Evolutionary conservation across 1,140 invertebrate genomes (phyloP), one percentile per base, ranked within the genome.

Genomic region (Trachymyrmex septentrionalis): DNA sequence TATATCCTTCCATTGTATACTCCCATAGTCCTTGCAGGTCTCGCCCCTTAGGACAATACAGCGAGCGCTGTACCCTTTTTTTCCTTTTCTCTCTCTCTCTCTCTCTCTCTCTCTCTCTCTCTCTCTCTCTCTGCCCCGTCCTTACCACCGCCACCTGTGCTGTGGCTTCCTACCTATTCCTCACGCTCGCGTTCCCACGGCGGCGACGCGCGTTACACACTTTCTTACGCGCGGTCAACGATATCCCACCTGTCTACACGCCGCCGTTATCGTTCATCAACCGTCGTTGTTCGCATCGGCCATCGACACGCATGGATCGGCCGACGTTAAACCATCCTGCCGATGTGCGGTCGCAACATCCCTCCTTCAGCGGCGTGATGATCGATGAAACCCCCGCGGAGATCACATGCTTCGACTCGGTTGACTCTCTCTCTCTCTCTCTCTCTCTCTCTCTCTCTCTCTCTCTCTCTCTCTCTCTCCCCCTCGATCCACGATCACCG

Each of bases 281-380:
- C 30, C 64, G 64, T 59, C 55, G 24, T 63, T 14, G 24, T 63
- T 63, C 24, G 24, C 59, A 27, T 50, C 77, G 14, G 30, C 24
- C 14, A 7, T 19, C 24, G 9, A 67, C 57, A 50, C n/a, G 1
- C 12, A 2, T 63, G 59, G 19, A 27, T 64, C 48, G 66, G 12
- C 72, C 59, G 69, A 64, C 50, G 44, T 81, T 80, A 89, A 75
- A 69, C 57, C 44, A 88, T 86, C 44, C 72, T 88, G 21, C 77
- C 82, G 24, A 81, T n/a, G 30, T 76, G 48, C 53, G 27, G 16
- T n/a, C 73, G 72, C 69, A 38, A 63, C 87, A 89, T 89, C 57
- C 55, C 88, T 76, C 34, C 14, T 24, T 12, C 14, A 30, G 66
- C 38, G 48, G 9, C 53, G 30, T 14, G 14, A 44, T 57, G 38